These are phyloP conservation scores for Falcaria lacertinaria DNA, from an alignment of 2,888 invertebrate genomes.

Conservation along the genomic window DNA sequence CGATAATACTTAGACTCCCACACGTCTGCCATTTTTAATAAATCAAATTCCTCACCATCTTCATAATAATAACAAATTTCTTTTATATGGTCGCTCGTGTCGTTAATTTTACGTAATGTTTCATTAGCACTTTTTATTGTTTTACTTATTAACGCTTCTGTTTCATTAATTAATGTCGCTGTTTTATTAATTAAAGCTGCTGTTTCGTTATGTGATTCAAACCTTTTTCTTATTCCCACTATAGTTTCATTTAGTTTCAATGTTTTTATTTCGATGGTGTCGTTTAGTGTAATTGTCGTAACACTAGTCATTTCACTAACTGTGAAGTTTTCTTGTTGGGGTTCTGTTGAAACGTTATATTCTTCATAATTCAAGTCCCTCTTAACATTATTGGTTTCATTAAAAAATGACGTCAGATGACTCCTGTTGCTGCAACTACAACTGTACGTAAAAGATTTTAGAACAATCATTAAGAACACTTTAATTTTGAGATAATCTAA, in stretches of 20 bases:
- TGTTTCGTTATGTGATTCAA: neutral
- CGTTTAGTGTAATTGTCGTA: neutral
- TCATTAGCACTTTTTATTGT: neutral
- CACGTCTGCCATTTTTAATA: neutral
- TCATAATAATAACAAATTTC: neutral
- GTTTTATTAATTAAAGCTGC: neutral
- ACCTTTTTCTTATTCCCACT: neutral
- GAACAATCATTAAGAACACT: neutral
- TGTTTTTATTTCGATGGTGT: neutral
- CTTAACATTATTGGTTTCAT: neutral
- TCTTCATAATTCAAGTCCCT: neutral
- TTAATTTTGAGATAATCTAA: neutral
- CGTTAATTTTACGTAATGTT: neutral
- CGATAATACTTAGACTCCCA: neutral
- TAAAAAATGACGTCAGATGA: neutral
- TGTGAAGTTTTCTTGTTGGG: neutral
- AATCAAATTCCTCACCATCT: neutral
- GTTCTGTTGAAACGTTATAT: neutral
- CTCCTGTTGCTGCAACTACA: neutral
- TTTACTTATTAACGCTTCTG: neutral
- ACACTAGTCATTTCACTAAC: no score
- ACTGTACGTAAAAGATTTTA: neutral
- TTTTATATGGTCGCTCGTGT: neutral
- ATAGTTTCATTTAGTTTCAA: neutral
- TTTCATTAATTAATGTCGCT: neutral